Base-by-base conservation (phyloP, 2,113 vertebrate genomes). In the Microtus oregoni region DNA sequence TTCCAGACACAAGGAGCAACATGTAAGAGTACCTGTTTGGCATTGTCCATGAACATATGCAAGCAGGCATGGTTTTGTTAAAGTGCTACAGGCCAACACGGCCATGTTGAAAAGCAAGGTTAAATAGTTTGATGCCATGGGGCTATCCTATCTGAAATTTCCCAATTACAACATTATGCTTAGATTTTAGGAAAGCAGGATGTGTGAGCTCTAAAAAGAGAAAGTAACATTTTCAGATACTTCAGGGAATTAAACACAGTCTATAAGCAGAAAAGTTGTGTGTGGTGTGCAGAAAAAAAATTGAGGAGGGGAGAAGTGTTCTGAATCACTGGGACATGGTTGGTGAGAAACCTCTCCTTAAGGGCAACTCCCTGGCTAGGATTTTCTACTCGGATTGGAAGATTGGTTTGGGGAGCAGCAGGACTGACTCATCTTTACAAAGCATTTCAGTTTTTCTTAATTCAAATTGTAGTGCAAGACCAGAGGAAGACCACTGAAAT, bases 101-200 rank as follows among this genome's bases (percentile, higher is more conserved):
- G 3, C 38, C 61, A 14, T 1, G 30, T 1, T 70, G 30, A 58
- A 83, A 89, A 81, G 35, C 9, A 9, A 89, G 7, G 7, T 32
- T 68, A 50, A 47, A 81, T 28, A 85, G 8, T 24, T 32, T 12
- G 8, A 5, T 19, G 4, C 3, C 4, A 17, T 0, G 30, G 30
- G 10, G 22, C 7, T 3, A 72, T 1, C 6, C 5, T 47, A 22
- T n/a, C 15, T 72, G 50, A n/a, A 14, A 7, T 50, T 10, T n/a
- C 47, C 73, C 5, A 1, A 17, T 22, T 28, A 12, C 50, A 12
- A 12, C 47, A 83, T 22, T 41, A 22, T 52, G 38, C 68, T 72
- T 92, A 32, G 38, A 68, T 44, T 82, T 92, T n/a, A 91, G 52
- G 41, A 94, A 65, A 92, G 32, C 75, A 92, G 2, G 9, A 55